Conservation (phyloP, 2,888 invertebrate genomes). For the Drosophila sordidula region DNA sequence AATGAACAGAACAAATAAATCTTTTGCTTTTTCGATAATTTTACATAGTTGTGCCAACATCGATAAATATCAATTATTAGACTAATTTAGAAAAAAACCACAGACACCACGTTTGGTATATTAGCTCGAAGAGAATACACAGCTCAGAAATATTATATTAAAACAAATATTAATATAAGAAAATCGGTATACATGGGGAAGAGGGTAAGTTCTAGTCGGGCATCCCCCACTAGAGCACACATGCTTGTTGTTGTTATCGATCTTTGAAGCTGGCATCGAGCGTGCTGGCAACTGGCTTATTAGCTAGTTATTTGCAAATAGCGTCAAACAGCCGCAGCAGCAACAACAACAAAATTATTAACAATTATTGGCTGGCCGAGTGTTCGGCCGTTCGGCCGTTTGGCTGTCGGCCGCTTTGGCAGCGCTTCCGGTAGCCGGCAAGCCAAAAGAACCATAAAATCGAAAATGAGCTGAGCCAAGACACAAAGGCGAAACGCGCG, state of each 20-base stretch:
- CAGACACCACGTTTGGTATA: no score
- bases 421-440: constrained; percentile 40
- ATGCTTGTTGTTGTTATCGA: constrained; percentile 35
- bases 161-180: no score
- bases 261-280: constrained; percentile 40
- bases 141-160: no score
- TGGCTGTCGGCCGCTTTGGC: constrained; percentile 22
- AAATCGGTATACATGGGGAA: no score
- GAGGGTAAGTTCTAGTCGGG: not conserved
- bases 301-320: constrained; percentile 35
- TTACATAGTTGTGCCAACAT: no score
- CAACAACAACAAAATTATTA: constrained; percentile 42
- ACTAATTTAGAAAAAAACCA: no score
- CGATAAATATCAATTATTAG: no score
- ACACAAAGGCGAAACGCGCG: constrained; percentile 42
- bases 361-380: constrained; percentile 46
- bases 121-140: no score
- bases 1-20: no score
- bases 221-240: not conserved
- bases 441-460: constrained; percentile 57
- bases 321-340: not conserved
- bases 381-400: not conserved
- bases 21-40: no score
- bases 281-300: constrained; percentile 16
- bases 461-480: constrained; percentile 47